These are phyloP conservation scores for Gobio gobio DNA, from an alignment of 2,113 vertebrate species.

Conservation along the genomic window DNA sequence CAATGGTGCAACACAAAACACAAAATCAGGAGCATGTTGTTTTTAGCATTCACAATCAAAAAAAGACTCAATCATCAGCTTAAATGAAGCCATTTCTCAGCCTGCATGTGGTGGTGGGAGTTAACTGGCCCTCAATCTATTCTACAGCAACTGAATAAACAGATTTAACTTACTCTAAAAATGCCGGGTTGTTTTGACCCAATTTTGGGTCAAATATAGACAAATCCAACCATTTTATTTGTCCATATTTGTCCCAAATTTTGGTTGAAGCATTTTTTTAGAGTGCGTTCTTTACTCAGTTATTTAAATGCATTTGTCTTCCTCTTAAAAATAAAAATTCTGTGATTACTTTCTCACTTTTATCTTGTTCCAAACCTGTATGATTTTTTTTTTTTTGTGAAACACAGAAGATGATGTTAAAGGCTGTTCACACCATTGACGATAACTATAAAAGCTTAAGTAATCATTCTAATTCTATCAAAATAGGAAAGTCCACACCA, in stretches of 20 bases:
- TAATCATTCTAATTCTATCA: too few species aligned
- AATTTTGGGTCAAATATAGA: too few species aligned
- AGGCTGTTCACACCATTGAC: neutral
- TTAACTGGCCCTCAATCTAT: neutral
- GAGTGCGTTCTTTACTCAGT: too few species aligned
- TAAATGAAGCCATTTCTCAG: slow-evolving; percentile 23
- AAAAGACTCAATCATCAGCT: slow-evolving; percentile 49
- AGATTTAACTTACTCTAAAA: neutral
- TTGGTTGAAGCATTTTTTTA: too few species aligned
- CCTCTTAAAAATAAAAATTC: neutral
- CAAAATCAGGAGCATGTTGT: slow-evolving; percentile 44
- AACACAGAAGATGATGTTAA: neutral
- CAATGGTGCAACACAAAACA: slow-evolving; percentile 15
- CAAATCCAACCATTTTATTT: too few species aligned
- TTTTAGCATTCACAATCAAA: slow-evolving; percentile 43
- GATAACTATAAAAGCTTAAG: too few species aligned
- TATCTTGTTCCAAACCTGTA: neutral
- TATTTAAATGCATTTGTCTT: too few species aligned
- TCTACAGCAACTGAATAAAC: neutral
- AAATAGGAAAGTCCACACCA: too few species aligned
- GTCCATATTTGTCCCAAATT: too few species aligned
- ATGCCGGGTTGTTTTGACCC: too few species aligned
- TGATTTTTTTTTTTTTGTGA: neutral
- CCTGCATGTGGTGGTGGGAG: neutral
- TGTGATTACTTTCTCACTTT: neutral